Evolutionary conservation across 2,888 invertebrate genomes (phyloP).

Genomic region (Hirtodrosophila confusa): DNA sequence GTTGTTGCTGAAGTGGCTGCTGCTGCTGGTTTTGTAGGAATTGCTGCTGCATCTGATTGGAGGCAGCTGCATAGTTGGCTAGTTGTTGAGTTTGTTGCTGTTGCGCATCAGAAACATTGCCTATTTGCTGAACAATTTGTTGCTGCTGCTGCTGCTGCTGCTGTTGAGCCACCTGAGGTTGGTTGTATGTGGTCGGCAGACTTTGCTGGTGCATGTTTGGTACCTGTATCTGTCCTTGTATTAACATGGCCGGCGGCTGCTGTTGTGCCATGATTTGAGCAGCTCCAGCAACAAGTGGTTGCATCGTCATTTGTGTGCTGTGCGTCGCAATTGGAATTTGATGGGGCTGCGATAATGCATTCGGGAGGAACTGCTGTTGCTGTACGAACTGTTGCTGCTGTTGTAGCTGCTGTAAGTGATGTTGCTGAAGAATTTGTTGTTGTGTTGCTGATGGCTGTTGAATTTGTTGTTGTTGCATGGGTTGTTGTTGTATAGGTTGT

Average conservation of each 20-base stretch:
- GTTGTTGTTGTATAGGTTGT: conserved; percentile 21
- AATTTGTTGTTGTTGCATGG: conserved; percentile 18
- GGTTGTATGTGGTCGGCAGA: conserved; percentile 48
- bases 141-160: conserved; percentile 42
- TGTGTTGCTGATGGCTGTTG: conserved; percentile 59
- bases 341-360: conserved; percentile 51
- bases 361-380: conserved; percentile 85
- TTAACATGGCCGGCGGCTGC: conserved; percentile 70
- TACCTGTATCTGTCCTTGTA: conserved; percentile 68
- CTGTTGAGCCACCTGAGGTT: conserved; percentile 27
- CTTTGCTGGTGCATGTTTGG: conserved; percentile 59
- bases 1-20: conserved; percentile 47
- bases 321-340: conserved; percentile 50
- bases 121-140: conserved; percentile 41
- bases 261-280: conserved; percentile 82
- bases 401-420: conserved; percentile 65
- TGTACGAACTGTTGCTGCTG: conserved; percentile 85
- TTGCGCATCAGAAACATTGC: conserved; percentile 49
- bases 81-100: conserved; percentile 54
- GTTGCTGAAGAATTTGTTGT: conserved; percentile 66
- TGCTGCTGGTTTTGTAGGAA: conserved; percentile 46
- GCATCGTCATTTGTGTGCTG: conserved; percentile 85
- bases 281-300: conserved; percentile 82
- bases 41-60: conserved; percentile 45
- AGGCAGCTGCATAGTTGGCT: conserved; percentile 47